Conservation (phyloP, 2,888 invertebrate species). For the Odontocolon sp. region DNA sequence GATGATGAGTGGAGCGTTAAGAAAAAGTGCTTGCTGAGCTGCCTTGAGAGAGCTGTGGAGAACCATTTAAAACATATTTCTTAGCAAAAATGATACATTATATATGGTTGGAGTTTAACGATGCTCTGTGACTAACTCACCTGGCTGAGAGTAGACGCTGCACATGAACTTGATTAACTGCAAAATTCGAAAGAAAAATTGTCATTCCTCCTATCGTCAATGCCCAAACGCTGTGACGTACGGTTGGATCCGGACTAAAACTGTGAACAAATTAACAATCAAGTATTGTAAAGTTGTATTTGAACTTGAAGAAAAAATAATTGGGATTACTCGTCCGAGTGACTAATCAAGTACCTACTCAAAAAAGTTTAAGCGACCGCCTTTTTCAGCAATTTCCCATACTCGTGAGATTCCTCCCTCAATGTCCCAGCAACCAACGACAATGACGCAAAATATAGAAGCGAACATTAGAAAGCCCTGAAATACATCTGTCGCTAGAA, state of each 20-base stretch:
- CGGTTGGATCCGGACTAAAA: constrained; percentile 89
- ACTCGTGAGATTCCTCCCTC: constrained; percentile 87
- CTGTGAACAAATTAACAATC: constrained; percentile 78
- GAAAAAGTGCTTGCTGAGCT: constrained; percentile 88
- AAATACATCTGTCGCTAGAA: constrained; percentile 92
- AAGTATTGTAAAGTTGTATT: too few relatives aligned
- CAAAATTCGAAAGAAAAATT: constrained; percentile 90
- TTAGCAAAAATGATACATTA: too few relatives aligned
- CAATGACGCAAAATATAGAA: constrained; percentile 90
- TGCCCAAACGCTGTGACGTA: constrained; percentile 91
- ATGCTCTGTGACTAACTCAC: too few relatives aligned
- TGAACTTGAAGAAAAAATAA: too few relatives aligned
- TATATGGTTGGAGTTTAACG: too few relatives aligned
- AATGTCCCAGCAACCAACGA: constrained; percentile 85
- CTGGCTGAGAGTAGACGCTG: constrained; percentile 87
- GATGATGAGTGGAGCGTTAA: constrained; percentile 89
- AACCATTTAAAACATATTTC: too few relatives aligned
- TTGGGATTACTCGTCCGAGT: too few relatives aligned
- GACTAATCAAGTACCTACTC: constrained; percentile 84
- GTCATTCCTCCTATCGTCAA: constrained; percentile 88
- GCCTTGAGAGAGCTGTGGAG: constrained; percentile 82
- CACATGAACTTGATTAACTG: constrained; percentile 93
- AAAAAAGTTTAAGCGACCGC: constrained; percentile 86
- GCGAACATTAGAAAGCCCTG: constrained; percentile 92
- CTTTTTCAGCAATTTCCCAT: constrained; percentile 86